phyloP scores from a whole-genome alignment of 2,888 invertebrate species.

The Latheticus oryzae region DNA sequence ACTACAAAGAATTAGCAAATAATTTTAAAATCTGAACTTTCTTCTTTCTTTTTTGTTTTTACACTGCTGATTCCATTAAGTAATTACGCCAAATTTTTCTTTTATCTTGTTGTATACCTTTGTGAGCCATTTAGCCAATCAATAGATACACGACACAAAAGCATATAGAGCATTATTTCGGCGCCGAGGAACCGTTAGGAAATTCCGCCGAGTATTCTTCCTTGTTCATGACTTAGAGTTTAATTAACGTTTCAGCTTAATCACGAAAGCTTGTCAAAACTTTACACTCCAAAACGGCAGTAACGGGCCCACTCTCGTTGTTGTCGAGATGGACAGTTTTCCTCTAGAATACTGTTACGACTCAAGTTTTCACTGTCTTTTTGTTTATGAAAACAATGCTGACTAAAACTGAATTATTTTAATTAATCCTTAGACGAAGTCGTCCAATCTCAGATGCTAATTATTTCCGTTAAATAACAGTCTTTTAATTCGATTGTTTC shows the following conservation, averaged over 20 bases:
- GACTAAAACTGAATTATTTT: constrained; percentile 33
- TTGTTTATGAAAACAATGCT: constrained; percentile 40
- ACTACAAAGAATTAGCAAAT: no score
- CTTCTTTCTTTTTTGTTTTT: no score
- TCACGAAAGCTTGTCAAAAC: constrained; percentile 44
- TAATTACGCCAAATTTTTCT: no score
- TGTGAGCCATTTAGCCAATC: no score
- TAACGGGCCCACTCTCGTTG: constrained; percentile 35
- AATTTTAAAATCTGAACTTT: no score
- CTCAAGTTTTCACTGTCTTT: constrained; percentile 39
- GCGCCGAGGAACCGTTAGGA: constrained; percentile 7
- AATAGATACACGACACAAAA: background rate
- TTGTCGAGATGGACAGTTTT: constrained; percentile 38
- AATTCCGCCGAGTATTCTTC: constrained; percentile 29
- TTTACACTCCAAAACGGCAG: constrained; percentile 40
- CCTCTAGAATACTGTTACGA: constrained; percentile 34
- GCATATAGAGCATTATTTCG: constrained; percentile 2
- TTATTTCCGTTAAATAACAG: constrained; percentile 13
- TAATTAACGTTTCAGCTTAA: constrained; percentile 45
- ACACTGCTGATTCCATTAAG: no score
- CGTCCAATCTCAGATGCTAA: constrained; percentile 3
- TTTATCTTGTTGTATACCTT: no score
- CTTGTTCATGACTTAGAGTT: constrained; percentile 40
- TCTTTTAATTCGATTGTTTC: constrained; percentile 8
- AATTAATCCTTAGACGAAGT: constrained; percentile 25